A percentile compares a stretch with the other conserved stretches of the same genome.
Conservation (phyloP, 2,888 invertebrate species). For the Onchidella celtica region DNA sequence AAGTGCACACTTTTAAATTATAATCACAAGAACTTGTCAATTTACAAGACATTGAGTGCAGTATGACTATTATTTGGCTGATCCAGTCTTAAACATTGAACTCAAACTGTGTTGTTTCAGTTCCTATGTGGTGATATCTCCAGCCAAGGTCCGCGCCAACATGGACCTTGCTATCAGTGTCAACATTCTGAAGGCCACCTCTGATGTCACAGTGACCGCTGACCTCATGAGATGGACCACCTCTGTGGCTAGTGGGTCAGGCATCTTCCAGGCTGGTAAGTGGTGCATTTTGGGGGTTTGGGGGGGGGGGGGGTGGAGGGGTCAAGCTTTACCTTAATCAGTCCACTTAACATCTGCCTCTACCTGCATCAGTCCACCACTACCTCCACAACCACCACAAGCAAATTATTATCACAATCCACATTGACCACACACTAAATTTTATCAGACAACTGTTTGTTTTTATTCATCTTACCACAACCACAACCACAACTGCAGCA, state of each 20-base stretch:
- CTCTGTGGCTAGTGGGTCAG: neutral
- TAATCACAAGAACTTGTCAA: too few species aligned
- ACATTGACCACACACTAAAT: neutral
- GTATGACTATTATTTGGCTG: too few species aligned
- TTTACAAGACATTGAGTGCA: too few species aligned
- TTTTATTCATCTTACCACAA: too few species aligned
- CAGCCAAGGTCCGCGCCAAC: slow-evolving; percentile 75
- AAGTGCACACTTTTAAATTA: too few species aligned
- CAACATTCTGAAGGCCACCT: slow-evolving; percentile 70
- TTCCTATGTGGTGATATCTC: slow-evolving; percentile 74
- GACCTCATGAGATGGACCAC: slow-evolving; percentile 28
- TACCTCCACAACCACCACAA: neutral
- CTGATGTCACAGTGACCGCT: slow-evolving; percentile 52
- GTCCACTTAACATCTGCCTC: neutral
- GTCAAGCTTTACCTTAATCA: neutral
- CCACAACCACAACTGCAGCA: too few species aligned
- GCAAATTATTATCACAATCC: neutral
- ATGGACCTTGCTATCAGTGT: slow-evolving; percentile 76
- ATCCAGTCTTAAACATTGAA: too few species aligned
- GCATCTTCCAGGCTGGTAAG: neutral
- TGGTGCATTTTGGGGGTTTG: neutral
- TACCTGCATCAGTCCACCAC: neutral
- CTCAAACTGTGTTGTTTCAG: too few species aligned
- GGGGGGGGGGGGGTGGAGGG: too few species aligned
- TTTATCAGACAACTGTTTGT: too few species aligned